Percentiles rank a stretch among this genome's conserved stretches.
phyloP scores from a whole-genome alignment of 2,888 invertebrate genomes.

The Plusia festucae region DNA sequence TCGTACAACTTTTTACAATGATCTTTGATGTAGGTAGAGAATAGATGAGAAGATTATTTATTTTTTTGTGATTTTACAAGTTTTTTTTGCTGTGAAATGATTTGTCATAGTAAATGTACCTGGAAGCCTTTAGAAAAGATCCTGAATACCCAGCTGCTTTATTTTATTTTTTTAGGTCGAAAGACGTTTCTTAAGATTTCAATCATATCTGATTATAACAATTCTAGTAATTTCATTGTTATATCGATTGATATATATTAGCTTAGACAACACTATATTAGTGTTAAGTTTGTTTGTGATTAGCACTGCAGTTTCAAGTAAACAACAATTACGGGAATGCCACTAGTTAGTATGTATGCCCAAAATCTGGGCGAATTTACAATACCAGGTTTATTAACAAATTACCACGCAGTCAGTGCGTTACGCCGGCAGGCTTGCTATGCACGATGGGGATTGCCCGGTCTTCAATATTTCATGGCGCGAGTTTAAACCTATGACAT shows the following conservation, averaged over 20 bases:
- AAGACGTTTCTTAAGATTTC: too few species aligned
- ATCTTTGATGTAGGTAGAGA: too few species aligned
- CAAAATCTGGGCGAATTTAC: not conserved
- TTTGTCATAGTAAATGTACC: too few species aligned
- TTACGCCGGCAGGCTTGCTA: conserved; percentile 8
- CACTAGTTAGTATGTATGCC: not conserved
- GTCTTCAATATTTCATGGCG: conserved; percentile 55
- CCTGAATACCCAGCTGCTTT: too few species aligned
- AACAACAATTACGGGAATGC: not conserved
- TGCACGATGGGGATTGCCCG: conserved; percentile 20
- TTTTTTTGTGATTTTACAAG: too few species aligned
- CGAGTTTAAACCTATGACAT: conserved; percentile 52
- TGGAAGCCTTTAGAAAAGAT: too few species aligned
- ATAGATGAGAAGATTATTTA: too few species aligned
- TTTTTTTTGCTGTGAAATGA: too few species aligned
- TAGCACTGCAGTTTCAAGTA: not conserved
- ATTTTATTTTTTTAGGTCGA: too few species aligned
- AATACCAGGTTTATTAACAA: conserved; percentile 9
- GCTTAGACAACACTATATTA: not conserved
- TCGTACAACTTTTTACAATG: not conserved
- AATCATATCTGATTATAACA: too few species aligned
- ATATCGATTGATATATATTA: too few species aligned
- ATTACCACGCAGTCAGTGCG: conserved; percentile 6
- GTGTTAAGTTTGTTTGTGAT: not conserved
- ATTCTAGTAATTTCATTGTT: too few species aligned